These are phyloP conservation scores for Brachymystax lenok DNA, from an alignment of 2,797 vertebrate species.

Conservation along the genomic window DNA sequence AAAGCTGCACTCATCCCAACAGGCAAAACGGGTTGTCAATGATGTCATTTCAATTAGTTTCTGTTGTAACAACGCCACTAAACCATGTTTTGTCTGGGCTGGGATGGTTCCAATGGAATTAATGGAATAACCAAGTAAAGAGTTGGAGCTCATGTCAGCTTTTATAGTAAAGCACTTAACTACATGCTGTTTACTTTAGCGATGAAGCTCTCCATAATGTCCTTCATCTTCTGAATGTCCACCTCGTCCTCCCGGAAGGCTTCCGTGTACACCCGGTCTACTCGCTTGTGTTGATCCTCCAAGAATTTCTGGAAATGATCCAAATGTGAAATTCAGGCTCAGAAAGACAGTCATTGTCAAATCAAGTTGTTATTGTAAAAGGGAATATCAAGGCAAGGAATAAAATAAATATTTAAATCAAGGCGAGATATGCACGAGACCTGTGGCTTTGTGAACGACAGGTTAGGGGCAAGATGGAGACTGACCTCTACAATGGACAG, in stretches of 20 bases:
- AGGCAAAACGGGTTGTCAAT: background rate
- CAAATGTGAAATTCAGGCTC: background rate
- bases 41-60: too few relatives aligned
- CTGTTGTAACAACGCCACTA: too few relatives aligned
- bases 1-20: background rate
- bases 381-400: background rate
- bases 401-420: background rate
- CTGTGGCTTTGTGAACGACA: background rate
- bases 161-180: background rate
- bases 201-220: conserved; percentile 46
- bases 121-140: too few relatives aligned
- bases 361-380: background rate
- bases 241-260: conserved; percentile 57
- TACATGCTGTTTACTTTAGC: conserved; percentile 37
- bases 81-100: too few relatives aligned
- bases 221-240: conserved; percentile 47
- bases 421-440: too few relatives aligned
- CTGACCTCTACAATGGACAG: conserved; percentile 70
- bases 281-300: conserved; percentile 60
- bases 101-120: too few relatives aligned
- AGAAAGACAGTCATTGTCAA: background rate
- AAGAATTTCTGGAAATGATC: conserved; percentile 35
- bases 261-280: conserved; percentile 53
- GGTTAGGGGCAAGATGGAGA: background rate
- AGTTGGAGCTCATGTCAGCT: background rate